Evolutionary conservation across 2,113 vertebrate species (phyloP), one percentile per base, ranked within the genome.

Genomic region (Callorhinus ursinus): DNA sequence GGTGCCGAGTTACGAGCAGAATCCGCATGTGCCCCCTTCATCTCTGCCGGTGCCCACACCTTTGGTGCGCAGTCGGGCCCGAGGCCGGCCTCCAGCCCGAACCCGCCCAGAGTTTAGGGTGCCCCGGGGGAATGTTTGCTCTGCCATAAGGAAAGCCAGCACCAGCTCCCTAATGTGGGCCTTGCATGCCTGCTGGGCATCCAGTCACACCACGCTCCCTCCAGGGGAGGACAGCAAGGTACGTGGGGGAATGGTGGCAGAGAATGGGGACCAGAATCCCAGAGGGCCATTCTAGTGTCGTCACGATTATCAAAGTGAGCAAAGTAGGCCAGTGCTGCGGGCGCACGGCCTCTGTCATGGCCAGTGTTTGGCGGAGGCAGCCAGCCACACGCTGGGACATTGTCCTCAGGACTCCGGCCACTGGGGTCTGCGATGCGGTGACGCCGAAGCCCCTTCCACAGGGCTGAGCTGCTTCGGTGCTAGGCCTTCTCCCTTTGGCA

Each of bases 321-420:
- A 31, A 24, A 14, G 71, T n/a, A 4, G 16, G 13, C 6, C 0
- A 3, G 8, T 0, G 0, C 77, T 49, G 19, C 10, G 24, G 39
- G 42, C 12, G 26, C 9, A 7, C 0, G 4, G 1, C 71, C 49
- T 12, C 49, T 18, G 61, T 24, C 2, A 1, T 7, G 33, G 31
- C 10, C 21, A 13, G 1, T 21, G 24, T 21, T 7, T 4, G 36
- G n/a, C 1, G 1, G 10, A 49, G n/a, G n/a, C 0, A 0, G 5
- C 16, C 3, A 2, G 16, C 9, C 14, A 0, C 67, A 21, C 8
- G 0, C 0, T 0, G 26, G 22, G 39, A 72, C 3, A 0, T 2
- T 2, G 3, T 46, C 55, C 55, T 36, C 9, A 1, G 55, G 18
- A 18, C 28, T 46, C 4, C 10, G 10, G 65, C 15, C 53, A 9